These are phyloP conservation scores for Recurvirostra avosetta DNA, from an alignment of 2,113 vertebrate species.

Conservation along the genomic window DNA sequence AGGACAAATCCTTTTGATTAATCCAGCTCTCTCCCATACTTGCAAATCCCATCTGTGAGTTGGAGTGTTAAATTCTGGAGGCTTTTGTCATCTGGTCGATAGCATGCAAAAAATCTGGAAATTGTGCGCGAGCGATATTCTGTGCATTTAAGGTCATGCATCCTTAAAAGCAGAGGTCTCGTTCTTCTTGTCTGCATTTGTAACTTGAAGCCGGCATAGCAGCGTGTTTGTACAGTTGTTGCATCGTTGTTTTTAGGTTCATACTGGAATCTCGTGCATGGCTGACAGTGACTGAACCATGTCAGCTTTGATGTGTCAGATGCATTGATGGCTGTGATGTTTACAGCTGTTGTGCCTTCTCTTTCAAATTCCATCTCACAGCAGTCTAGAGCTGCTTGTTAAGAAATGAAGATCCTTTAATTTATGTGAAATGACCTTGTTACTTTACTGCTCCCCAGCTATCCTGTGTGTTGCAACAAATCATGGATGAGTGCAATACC, in stretches of 20 bases:
- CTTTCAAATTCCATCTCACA: conserved; percentile 45
- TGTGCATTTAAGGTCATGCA: neutral
- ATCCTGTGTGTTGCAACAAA: neutral
- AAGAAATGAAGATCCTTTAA: conserved; percentile 5
- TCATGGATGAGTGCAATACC: neutral
- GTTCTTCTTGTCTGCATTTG: neutral
- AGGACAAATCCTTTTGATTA: conserved; percentile 18
- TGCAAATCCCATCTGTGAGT: neutral
- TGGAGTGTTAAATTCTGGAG: neutral
- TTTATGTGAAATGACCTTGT: conserved; percentile 57
- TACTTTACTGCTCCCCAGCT: neutral
- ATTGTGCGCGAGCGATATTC: neutral
- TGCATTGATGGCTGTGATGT: conserved; percentile 47
- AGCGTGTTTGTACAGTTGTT: conserved; percentile 70
- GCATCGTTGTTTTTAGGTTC: conserved; percentile 64
- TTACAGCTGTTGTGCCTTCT: conserved; percentile 69
- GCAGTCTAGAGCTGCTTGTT: conserved; percentile 22
- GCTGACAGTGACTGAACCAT: conserved; percentile 42
- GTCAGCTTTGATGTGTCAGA: conserved; percentile 63
- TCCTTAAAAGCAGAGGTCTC: neutral
- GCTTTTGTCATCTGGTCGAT: neutral
- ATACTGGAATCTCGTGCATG: conserved; percentile 54
- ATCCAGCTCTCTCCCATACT: neutral
- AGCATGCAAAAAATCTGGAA: neutral
- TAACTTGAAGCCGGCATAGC: neutral